Conservation (phyloP, 2,113 vertebrate species). For the Urocolius indicus region DNA sequence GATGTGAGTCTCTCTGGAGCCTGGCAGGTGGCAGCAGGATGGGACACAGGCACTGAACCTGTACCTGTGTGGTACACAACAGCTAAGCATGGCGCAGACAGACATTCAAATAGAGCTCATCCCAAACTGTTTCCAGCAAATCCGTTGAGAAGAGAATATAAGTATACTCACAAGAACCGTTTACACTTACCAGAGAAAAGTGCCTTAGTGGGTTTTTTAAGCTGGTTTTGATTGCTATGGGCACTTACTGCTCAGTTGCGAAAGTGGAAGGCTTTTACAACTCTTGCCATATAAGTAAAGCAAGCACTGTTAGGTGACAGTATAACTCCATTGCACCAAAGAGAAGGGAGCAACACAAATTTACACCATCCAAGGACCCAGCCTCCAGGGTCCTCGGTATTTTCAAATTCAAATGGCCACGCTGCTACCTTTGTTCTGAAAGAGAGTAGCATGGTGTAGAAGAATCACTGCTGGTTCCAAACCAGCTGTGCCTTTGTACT, state of each 20-base stretch:
- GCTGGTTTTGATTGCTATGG: background rate
- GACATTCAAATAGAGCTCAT: background rate
- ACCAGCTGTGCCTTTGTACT: background rate
- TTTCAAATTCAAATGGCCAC: background rate
- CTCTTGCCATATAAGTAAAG: background rate
- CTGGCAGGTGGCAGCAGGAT: background rate
- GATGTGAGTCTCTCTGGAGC: fast-evolving
- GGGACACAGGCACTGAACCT: fast-evolving
- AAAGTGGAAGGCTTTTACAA: background rate
- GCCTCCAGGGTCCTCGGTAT: background rate
- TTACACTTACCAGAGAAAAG: background rate
- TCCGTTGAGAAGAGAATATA: background rate
- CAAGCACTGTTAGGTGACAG: background rate
- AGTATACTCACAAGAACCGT: background rate
- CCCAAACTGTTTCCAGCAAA: background rate
- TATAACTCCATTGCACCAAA: background rate
- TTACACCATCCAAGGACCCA: background rate
- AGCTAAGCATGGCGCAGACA: background rate
- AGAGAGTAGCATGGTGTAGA: background rate
- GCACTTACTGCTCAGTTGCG: background rate
- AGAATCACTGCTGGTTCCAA: background rate
- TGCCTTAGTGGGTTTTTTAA: background rate
- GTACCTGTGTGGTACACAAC: fast-evolving
- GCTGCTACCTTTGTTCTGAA: background rate
- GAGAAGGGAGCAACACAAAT: background rate